Evolutionary conservation across 2,113 vertebrate species (phyloP).

Genomic region (Brienomyrus longianalis): DNA sequence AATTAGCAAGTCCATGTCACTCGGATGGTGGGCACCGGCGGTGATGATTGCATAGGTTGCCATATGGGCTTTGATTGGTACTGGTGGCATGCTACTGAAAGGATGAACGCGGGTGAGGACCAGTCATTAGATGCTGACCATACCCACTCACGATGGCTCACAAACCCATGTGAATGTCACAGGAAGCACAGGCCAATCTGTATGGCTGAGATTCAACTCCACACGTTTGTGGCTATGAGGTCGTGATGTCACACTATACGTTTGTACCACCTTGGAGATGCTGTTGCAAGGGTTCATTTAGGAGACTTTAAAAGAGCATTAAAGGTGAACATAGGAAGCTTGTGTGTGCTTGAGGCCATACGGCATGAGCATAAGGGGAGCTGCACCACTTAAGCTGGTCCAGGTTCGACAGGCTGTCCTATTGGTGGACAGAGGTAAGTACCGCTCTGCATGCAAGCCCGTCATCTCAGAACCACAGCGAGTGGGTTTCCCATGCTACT

Average conservation of each 20-base stretch:
- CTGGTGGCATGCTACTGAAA: not conserved
- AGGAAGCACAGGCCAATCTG: not conserved
- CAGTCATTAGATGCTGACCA: not conserved
- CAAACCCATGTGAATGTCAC: not conserved
- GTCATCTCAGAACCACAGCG: not conserved
- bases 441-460: not conserved
- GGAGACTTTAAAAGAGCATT: not conserved
- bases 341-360: not conserved
- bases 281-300: not conserved
- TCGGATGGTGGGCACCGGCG: not conserved
- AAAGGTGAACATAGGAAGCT: not conserved
- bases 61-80: not conserved
- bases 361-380: not conserved
- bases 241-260: not conserved
- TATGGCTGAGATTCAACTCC: not conserved
- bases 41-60: not conserved
- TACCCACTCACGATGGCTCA: not conserved
- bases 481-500: not conserved
- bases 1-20: not conserved
- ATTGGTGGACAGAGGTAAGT: not conserved
- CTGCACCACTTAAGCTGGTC: not conserved
- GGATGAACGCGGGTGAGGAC: not conserved
- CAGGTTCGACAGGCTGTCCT: not conserved
- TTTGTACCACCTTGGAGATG: not conserved
- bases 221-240: not conserved